Evolutionary conservation across 30 jellyfish, hydroid and myxozoan genomes (phyloP), one percentile per base, ranked within the genome.

Genomic region (Morbakka virulenta): DNA sequence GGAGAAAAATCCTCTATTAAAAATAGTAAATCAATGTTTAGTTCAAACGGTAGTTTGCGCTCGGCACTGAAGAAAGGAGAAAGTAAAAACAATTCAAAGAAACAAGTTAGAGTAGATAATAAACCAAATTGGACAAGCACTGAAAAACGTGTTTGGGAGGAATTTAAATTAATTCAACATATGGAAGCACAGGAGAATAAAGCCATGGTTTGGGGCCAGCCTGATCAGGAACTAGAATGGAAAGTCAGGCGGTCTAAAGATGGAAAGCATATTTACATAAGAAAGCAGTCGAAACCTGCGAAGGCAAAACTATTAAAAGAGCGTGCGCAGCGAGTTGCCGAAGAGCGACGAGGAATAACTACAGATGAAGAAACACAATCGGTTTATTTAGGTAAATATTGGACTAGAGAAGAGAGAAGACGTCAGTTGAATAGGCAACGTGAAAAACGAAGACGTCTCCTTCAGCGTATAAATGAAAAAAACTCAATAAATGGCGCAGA

Each of bases 121-220:
- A 88, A 91, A 57, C 76, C 94, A 23, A 96, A 85, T 26, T 91
- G 98, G 98, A 84, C 95, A 32, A 67, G 57, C 6, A 91, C 98
- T 1, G 98, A 91, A 64, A 83, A 83, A 32, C 92, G 98, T 20
- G 91, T 91, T 28, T 91, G 98, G 98, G 98, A 91, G 64, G 98
- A 91, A 50, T 91, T 91, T 62, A 91, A 91, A 64, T 72, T 91
- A 2, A 91, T 91, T 4, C 98, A 91, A 67, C 84, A 94, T 50
- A 81, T 84, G 95, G 98, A 91, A 66, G 92, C 96, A 12, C 85
- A 91, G 62, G 92, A 72, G 68, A 83, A 80, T 74, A 76, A 81
- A 71, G 94, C 75, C 32, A 81, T 41, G 32, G 33, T 29, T 23
- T 79, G 27, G 28, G 51, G 51, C 4, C 52, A 20, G 14, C 14